Evolutionary conservation across 2,888 invertebrate species (phyloP), one percentile per base, ranked within the genome.

Genomic region (Nasonovia ribisnigri): DNA sequence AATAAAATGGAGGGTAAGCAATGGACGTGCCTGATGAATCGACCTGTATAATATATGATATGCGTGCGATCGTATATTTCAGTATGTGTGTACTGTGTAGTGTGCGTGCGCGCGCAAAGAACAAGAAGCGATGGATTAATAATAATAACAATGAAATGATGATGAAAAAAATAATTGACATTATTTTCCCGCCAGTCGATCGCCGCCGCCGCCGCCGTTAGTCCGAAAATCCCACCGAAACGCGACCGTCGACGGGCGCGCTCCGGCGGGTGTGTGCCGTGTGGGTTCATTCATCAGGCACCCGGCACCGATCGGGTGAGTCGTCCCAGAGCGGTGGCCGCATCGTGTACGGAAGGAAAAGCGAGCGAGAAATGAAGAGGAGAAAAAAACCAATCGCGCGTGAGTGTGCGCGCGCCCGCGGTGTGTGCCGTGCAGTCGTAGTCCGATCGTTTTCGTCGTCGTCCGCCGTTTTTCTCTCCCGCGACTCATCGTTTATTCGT

Each of bases 171-270:
- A 91, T 60, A 92, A 60, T 29, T 29, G 29, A 91, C 84, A 91
- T 43, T 42, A 84, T 84, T 87, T 87, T 92, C 88, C 89, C 89
- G 89, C 57, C 93, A 89, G 89, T 89, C 84, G 89, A 93, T 89
- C 89, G 84, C 84, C 54, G 36, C 16, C 20, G 43, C 84, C 87
- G 60, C 29, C n/a, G 91, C 77, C 86, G 57, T 60, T 92, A 57
- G 77, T 51, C 88, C 84, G 67, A 77, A 88, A 88, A 88, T 88
- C 51, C 77, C 84, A 84, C 43, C 84, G 88, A 84, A 43, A 43
- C 57, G 26, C 54, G 20, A 54, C 67, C n/a, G 77, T 77, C 36
- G 92, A 4, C 43, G 24, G 84, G 54, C n/a, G 91, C n/a, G 92
- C 36, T 29, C 54, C 77, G 20, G 77, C 77, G 77, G 77, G 57